Conservation (phyloP, 2,888 invertebrate species). For the Acronicta leporina region DNA sequence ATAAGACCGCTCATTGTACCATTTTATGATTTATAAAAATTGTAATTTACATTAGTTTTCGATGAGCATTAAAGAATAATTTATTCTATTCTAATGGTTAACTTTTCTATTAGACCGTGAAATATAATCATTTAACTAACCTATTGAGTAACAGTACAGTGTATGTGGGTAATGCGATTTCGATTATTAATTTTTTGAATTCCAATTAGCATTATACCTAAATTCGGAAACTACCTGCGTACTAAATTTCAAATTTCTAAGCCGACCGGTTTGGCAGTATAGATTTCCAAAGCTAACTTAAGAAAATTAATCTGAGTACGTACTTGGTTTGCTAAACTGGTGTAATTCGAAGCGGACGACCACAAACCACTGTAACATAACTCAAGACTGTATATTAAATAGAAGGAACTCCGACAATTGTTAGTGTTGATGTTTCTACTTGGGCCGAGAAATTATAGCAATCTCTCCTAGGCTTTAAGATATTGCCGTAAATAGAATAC, state of each 20-base stretch:
- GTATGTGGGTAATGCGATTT: no score
- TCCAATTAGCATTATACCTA: no score
- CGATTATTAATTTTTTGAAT: background rate
- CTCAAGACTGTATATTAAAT: constrained; percentile 8
- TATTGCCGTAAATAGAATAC: background rate
- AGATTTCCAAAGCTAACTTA: no score
- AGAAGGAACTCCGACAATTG: constrained; percentile 12
- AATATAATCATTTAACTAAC: no score
- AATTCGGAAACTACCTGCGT: background rate
- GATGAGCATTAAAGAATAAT: no score
- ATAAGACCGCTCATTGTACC: no score
- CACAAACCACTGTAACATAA: constrained; percentile 22
- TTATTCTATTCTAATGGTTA: no score
- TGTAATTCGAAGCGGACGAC: background rate
- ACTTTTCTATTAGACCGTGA: no score
- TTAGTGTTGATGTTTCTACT: constrained; percentile 8
- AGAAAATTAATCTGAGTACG: background rate
- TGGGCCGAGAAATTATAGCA: background rate
- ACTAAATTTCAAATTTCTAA: background rate
- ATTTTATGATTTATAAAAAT: no score
- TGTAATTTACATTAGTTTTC: no score
- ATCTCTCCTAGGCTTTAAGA: background rate
- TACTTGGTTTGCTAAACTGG: background rate
- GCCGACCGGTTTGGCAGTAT: background rate
- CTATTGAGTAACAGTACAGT: no score